Percentiles rank a stretch among this genome's conserved stretches.
These are phyloP conservation scores for Drosophila kurseongensis DNA, from an alignment of 1,140 invertebrate genomes.

Conservation along the genomic window DNA sequence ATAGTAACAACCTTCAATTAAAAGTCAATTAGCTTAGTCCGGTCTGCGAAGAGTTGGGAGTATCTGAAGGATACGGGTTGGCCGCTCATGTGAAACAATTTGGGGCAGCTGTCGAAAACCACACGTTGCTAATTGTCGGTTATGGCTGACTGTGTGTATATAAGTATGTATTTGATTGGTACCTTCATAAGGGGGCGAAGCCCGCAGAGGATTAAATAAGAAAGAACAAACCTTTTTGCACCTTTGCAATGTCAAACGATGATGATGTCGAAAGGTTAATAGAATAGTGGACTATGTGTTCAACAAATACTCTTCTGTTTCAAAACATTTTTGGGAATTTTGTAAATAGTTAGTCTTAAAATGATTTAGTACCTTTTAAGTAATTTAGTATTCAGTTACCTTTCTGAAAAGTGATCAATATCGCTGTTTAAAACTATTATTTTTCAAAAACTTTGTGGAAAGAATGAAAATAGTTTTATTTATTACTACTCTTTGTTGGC, in stretches of 20 bases:
- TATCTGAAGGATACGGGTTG: constrained; percentile 51
- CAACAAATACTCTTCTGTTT: background rate
- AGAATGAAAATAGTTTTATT: too few relatives aligned
- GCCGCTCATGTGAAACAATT: constrained; percentile 33
- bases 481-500: too few relatives aligned
- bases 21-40: constrained; percentile 67
- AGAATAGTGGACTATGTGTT: background rate
- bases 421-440: too few relatives aligned
- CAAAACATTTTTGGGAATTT: background rate
- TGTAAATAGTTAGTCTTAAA: background rate
- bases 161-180: constrained; percentile 43
- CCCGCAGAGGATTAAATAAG: constrained; percentile 38
- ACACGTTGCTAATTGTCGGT: constrained; percentile 75
- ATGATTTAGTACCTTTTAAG: too few relatives aligned
- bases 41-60: background rate
- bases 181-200: constrained; percentile 30
- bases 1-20: constrained; percentile 70
- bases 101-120: constrained; percentile 64
- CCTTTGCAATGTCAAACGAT: constrained; percentile 65
- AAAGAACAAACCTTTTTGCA: constrained; percentile 69
- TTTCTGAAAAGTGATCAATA: too few relatives aligned
- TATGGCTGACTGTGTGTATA: constrained; percentile 18
- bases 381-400: too few relatives aligned
- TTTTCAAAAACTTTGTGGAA: too few relatives aligned
- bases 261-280: constrained; percentile 5